A percentile compares a stretch with the other conserved stretches of the same genome.
Conservation (phyloP, 1,140 invertebrate species). For the Thalassaphorura encarpata region DNA sequence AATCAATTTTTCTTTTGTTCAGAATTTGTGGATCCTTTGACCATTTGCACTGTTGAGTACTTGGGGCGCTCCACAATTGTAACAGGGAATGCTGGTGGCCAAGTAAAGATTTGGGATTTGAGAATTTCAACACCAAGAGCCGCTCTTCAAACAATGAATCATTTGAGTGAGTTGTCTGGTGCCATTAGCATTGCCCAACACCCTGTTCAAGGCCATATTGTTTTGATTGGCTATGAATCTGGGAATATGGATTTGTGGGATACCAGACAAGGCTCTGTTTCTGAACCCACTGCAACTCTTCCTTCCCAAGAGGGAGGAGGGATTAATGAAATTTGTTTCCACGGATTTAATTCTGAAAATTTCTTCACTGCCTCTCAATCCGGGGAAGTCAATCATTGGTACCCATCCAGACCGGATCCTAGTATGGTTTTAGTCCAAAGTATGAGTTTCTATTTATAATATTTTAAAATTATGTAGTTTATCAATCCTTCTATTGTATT, state of each 20-base stretch:
- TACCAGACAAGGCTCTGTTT: constrained; percentile 8
- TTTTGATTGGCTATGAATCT: constrained; percentile 26
- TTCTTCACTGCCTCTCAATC: constrained; percentile 24
- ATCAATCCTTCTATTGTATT: not conserved
- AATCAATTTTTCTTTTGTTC: not conserved
- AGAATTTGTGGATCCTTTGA: constrained; percentile 24
- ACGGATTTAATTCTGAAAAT: constrained; percentile 22
- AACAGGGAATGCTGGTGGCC: constrained; percentile 27
- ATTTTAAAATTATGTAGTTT: not conserved
- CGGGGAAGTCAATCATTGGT: constrained; percentile 23
- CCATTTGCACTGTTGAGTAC: constrained; percentile 9
- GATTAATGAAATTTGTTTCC: constrained; percentile 22
- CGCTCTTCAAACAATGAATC: constrained; percentile 11
- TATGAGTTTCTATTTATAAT: not conserved
- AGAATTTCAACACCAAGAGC: constrained; percentile 8
- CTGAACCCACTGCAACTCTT: constrained; percentile 23
- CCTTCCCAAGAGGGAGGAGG: constrained; percentile 8
- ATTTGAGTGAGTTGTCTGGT: constrained; percentile 18
- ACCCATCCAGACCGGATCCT: constrained; percentile 8
- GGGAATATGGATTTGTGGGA: constrained; percentile 28
- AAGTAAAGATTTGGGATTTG: constrained; percentile 28
- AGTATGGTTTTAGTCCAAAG: constrained; percentile 1
- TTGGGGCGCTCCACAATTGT: constrained; percentile 10
- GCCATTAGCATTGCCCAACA: constrained; percentile 24
- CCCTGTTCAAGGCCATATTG: constrained; percentile 22